Conservation (phyloP, 2,888 invertebrate genomes). For the Mesorhabditis spiculigera region DNA sequence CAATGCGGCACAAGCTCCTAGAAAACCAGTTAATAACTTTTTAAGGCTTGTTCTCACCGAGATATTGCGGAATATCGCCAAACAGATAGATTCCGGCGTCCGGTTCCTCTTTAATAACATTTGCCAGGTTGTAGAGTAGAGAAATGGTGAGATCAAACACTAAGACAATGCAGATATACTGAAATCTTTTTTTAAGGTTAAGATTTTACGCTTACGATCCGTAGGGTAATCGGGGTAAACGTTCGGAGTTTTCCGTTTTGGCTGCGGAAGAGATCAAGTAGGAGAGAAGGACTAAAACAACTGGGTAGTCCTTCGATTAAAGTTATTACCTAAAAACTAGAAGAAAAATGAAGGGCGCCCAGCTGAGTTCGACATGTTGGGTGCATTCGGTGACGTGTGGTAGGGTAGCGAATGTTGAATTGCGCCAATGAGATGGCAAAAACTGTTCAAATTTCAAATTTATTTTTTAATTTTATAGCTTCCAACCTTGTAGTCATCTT, state of each 20-base stretch:
- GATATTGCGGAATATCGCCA: slow-evolving; percentile 33
- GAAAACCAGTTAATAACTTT: background rate
- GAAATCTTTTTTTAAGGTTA: slow-evolving; percentile 2
- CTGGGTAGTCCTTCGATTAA: background rate
- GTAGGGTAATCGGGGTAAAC: slow-evolving; percentile 41
- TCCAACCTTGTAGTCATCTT: slow-evolving; percentile 4
- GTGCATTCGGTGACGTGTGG: slow-evolving; percentile 42
- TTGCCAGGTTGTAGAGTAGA: slow-evolving; percentile 26
- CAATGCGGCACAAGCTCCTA: slow-evolving; percentile 39
- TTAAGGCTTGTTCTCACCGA: slow-evolving; percentile 19
- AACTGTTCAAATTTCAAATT: background rate
- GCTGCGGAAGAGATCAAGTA: slow-evolving; percentile 46
- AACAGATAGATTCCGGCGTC: slow-evolving; percentile 13
- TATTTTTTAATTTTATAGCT: background rate
- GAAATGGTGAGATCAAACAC: slow-evolving; percentile 34
- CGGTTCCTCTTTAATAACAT: slow-evolving; percentile 10
- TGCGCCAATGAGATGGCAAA: background rate
- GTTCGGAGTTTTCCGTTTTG: slow-evolving; percentile 32
- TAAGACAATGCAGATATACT: slow-evolving; percentile 31
- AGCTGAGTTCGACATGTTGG: slow-evolving; percentile 48
- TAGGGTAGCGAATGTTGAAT: slow-evolving; percentile 11
- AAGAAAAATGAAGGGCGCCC: slow-evolving; percentile 46
- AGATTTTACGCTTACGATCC: slow-evolving; percentile 38
- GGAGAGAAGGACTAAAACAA: background rate
- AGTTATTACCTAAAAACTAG: slow-evolving; percentile 31